Conservation (phyloP, 2,797 vertebrate species). For the Harpagifer antarcticus region DNA sequence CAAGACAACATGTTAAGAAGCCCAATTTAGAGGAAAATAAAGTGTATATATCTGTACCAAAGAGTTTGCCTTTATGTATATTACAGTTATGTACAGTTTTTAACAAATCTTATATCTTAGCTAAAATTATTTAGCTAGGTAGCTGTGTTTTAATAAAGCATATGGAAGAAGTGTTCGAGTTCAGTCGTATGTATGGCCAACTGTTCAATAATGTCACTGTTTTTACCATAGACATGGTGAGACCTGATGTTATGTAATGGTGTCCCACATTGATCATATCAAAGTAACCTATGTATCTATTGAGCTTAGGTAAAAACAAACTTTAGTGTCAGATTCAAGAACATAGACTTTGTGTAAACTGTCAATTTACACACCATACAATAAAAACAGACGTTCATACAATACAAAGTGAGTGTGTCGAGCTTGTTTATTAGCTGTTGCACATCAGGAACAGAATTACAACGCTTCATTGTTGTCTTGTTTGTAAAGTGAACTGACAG, state of each 20-base stretch:
- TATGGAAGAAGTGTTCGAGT: conserved; percentile 79
- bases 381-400: conserved; percentile 77
- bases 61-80: conserved; percentile 90
- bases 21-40: conserved; percentile 72
- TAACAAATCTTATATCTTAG: conserved; percentile 87
- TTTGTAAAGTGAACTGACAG: neutral
- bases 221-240: conserved; percentile 66
- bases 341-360: conserved; percentile 60
- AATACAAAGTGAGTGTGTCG: conserved; percentile 20
- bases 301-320: conserved; percentile 41
- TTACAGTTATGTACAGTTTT: conserved; percentile 90
- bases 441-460: neutral
- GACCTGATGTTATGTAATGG: conserved; percentile 57
- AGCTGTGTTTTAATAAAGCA: conserved; percentile 87
- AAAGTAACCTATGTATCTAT: conserved; percentile 59
- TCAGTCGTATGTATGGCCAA: conserved; percentile 70
- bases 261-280: conserved; percentile 64
- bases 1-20: conserved; percentile 63
- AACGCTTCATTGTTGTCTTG: neutral
- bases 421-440: conserved; percentile 38
- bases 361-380: conserved; percentile 65
- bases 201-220: conserved; percentile 69
- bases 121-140: conserved; percentile 85
- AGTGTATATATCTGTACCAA: conserved; percentile 89
- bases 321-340: conserved; percentile 56